Conservation (phyloP, 2,888 invertebrate species). For the Limenitis camilla region DNA sequence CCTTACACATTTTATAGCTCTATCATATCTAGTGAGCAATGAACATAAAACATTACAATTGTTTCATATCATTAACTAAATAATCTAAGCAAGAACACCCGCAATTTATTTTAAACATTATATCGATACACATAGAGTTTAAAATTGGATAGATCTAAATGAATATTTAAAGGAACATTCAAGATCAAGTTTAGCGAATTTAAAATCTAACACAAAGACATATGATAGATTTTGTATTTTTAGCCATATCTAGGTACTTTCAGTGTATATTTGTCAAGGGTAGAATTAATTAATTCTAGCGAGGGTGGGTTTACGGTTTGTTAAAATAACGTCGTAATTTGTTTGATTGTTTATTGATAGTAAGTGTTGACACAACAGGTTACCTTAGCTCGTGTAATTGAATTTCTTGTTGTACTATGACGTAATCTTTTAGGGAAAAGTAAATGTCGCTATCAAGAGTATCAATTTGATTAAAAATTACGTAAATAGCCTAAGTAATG, state of each 20-base stretch:
- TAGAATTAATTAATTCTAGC: slow-evolving; percentile 28
- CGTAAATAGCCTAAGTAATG: too few species aligned
- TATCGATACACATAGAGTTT: too few species aligned
- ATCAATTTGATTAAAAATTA: too few species aligned
- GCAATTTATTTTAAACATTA: neutral
- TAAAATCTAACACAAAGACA: neutral
- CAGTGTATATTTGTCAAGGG: slow-evolving; percentile 27
- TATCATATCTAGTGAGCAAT: slow-evolving; percentile 3
- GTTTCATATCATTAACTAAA: neutral
- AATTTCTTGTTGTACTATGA: neutral
- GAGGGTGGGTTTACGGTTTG: slow-evolving; percentile 25
- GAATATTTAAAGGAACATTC: too few species aligned
- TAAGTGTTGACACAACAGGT: neutral
- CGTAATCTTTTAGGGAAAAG: too few species aligned
- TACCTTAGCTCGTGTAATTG: neutral
- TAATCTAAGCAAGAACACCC: too few species aligned
- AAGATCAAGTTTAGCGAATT: neutral
- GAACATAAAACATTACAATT: neutral
- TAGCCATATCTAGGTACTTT: neutral
- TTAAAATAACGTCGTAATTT: slow-evolving; percentile 20
- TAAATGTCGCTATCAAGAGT: too few species aligned
- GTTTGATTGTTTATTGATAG: slow-evolving; percentile 21
- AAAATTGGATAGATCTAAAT: too few species aligned
- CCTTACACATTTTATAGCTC: neutral
- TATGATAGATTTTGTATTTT: neutral